These are phyloP conservation scores for Conomelus anceps DNA, from an alignment of 2,888 invertebrate species.

Conservation along the genomic window DNA sequence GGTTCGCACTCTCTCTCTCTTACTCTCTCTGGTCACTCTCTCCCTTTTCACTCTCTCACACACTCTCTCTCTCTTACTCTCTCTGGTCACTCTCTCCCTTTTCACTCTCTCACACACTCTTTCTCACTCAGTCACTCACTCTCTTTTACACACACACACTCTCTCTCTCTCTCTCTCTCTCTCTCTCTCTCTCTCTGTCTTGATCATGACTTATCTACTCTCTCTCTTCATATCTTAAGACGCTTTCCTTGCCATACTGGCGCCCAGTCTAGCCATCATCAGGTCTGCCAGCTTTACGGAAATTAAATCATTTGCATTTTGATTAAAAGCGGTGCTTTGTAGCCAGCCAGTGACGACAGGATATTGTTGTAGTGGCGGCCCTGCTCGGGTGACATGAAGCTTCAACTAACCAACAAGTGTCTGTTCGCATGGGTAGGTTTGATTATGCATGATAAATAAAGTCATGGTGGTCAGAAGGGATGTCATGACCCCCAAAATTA, in stretches of 20 bases:
- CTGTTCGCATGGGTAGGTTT: too few relatives aligned
- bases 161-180: not conserved
- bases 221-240: not conserved
- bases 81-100: not conserved
- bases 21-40: not conserved
- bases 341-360: too few relatives aligned
- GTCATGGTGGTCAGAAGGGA: too few relatives aligned
- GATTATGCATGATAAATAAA: too few relatives aligned
- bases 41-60: not conserved
- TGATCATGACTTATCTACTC: not conserved
- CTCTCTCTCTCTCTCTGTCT: not conserved
- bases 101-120: not conserved
- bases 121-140: not conserved
- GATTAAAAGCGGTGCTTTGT: too few relatives aligned
- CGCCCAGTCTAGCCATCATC: not conserved
- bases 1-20: not conserved
- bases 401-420: too few relatives aligned
- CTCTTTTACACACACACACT: not conserved
- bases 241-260: not conserved
- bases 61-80: not conserved
- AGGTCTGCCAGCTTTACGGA: not conserved
- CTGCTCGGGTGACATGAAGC: not conserved
- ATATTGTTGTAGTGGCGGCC: not conserved
- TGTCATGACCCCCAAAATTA: too few relatives aligned
- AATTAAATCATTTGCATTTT: not conserved